phyloP scores from a whole-genome alignment of 2,888 invertebrate species.

The Cataglyphis cursor region DNA sequence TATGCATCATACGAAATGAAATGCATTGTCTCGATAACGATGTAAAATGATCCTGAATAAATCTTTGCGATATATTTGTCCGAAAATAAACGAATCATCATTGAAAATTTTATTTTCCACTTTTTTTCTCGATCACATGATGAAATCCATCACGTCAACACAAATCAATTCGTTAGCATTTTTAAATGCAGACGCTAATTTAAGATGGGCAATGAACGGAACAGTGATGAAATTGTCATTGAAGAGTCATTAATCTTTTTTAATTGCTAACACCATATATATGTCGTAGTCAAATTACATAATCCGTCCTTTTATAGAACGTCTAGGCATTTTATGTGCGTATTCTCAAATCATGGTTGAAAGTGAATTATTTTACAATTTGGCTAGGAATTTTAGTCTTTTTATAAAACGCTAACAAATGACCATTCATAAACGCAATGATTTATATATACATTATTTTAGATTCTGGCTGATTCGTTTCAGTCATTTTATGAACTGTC shows the following conservation, averaged over 20 bases:
- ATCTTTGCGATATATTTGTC: not conserved
- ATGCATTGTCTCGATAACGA: slow-evolving; percentile 21
- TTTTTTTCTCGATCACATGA: not conserved
- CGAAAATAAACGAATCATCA: not conserved
- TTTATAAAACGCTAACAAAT: too few species aligned
- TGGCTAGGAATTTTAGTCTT: too few species aligned
- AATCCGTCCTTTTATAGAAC: too few species aligned
- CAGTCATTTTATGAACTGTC: too few species aligned
- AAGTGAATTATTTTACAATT: too few species aligned
- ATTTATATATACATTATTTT: too few species aligned
- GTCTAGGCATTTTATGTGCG: too few species aligned
- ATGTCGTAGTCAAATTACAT: not conserved
- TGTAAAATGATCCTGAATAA: slow-evolving; percentile 14
- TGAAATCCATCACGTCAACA: not conserved
- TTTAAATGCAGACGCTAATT: not conserved
- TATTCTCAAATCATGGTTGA: too few species aligned
- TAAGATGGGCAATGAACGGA: not conserved
- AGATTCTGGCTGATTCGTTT: too few species aligned
- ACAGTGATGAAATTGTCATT: not conserved
- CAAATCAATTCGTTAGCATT: not conserved
- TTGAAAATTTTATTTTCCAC: slow-evolving; percentile 14
- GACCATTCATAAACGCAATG: too few species aligned
- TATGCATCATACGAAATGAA: slow-evolving; percentile 7
- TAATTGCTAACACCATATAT: not conserved
- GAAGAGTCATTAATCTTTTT: not conserved